Conservation (phyloP, 2,797 vertebrate genomes). For the Pogoniulus pusillus region DNA sequence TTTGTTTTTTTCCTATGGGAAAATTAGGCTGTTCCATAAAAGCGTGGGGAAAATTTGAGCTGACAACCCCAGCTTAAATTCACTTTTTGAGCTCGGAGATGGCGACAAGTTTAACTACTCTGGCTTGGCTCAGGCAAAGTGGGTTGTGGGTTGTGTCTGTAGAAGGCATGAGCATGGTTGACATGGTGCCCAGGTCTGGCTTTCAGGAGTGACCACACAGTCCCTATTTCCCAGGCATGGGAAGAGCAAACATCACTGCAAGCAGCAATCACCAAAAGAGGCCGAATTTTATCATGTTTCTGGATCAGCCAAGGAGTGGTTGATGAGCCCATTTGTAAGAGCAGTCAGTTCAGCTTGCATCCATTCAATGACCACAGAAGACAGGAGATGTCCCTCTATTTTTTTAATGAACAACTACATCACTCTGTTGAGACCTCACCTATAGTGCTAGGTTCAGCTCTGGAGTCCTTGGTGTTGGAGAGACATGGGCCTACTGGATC, state of each 20-base stretch:
- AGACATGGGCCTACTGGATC: too few species aligned
- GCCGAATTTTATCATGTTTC: background rate
- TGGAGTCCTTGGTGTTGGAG: too few species aligned
- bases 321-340: background rate
- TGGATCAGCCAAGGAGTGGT: background rate
- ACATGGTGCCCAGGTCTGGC: background rate
- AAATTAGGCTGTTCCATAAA: conserved; percentile 18
- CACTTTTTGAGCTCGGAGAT: conserved; percentile 32
- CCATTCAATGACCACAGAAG: background rate
- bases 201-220: background rate
- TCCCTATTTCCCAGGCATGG: background rate
- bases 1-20: conserved; percentile 46
- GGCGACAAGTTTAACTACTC: conserved; percentile 40
- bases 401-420: background rate
- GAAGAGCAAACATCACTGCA: background rate
- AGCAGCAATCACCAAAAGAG: background rate
- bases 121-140: conserved; percentile 44
- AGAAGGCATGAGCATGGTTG: background rate
- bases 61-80: conserved; percentile 53
- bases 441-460: too few species aligned
- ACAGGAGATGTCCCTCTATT: background rate
- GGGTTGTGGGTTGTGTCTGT: conserved; percentile 19
- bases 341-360: background rate
- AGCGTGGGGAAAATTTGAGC: conserved; percentile 42
- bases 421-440: too few species aligned